Evolutionary conservation across 2,797 vertebrate species (phyloP).

Genomic region (Benthosema pterotum): DNA sequence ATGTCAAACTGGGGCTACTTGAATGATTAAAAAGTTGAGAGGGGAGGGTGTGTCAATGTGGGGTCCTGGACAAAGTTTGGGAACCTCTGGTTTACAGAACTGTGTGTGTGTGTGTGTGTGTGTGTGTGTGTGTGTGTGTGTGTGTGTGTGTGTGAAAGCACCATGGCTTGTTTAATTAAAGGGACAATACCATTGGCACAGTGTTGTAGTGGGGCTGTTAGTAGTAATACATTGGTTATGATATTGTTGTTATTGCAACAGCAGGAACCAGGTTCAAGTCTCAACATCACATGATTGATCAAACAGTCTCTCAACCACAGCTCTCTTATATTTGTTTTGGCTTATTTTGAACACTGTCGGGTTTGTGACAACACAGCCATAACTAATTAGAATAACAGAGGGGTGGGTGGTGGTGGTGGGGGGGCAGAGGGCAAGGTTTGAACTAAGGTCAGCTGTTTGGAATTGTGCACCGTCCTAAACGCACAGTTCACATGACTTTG

Average conservation of each 20-base stretch:
- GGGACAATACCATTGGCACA: background rate
- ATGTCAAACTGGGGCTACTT: no score
- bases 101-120: no score
- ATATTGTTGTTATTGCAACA: slow-evolving; percentile 1
- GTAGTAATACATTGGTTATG: background rate
- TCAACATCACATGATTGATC: background rate
- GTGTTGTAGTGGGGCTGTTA: background rate
- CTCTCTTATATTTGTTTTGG: slow-evolving; percentile 10
- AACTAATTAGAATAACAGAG: slow-evolving; percentile 40
- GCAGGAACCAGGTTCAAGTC: background rate
- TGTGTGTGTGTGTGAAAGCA: no score
- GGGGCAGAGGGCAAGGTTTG: slow-evolving; percentile 41
- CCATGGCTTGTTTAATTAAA: slow-evolving; percentile 2
- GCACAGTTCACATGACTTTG: slow-evolving; percentile 73
- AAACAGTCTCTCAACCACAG: background rate
- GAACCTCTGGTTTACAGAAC: no score
- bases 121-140: no score
- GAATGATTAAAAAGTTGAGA: no score
- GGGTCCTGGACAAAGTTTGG: no score
- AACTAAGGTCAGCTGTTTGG: slow-evolving; percentile 69
- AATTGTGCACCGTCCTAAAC: slow-evolving; percentile 60
- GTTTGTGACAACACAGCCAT: slow-evolving; percentile 27
- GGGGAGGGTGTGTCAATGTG: no score
- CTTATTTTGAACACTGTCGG: slow-evolving; percentile 21
- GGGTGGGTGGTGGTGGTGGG: slow-evolving; percentile 17